These are phyloP conservation scores for Enteromius thamalakanensis DNA, from an alignment of 2,797 vertebrate genomes.

Conservation along the genomic window DNA sequence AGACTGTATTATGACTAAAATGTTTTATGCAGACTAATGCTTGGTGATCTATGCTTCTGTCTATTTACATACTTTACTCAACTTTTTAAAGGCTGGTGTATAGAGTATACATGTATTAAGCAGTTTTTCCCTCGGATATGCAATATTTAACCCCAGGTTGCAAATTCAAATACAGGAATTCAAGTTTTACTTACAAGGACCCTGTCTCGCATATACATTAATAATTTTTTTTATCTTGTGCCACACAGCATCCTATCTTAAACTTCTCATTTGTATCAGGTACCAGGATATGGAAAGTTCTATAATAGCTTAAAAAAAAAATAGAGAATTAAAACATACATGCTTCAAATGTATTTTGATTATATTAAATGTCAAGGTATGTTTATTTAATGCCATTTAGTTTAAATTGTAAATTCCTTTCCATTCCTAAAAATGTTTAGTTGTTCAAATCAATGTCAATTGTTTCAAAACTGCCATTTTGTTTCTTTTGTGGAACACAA, in stretches of 20 bases:
- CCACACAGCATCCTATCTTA: background rate
- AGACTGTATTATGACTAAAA: background rate
- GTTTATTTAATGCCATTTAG: background rate
- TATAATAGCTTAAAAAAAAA: background rate
- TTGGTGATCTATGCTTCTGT: constrained; percentile 5
- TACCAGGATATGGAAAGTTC: background rate
- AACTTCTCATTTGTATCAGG: background rate
- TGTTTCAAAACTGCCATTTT: background rate
- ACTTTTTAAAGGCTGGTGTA: background rate
- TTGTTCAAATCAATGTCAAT: background rate
- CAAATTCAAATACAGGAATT: background rate
- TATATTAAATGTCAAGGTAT: background rate
- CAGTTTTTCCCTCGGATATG: background rate
- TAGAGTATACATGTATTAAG: background rate
- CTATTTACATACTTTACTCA: background rate
- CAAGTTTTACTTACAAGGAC: background rate
- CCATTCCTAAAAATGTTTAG: background rate
- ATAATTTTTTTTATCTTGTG: background rate
- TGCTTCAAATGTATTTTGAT: background rate
- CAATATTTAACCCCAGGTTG: background rate
- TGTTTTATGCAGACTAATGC: background rate
- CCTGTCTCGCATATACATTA: background rate
- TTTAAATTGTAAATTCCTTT: background rate
- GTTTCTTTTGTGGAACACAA: background rate
- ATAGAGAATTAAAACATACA: too few relatives aligned